Evolutionary conservation across 2,113 vertebrate species (phyloP).

Genomic region (Heloderma charlesbogerti): DNA sequence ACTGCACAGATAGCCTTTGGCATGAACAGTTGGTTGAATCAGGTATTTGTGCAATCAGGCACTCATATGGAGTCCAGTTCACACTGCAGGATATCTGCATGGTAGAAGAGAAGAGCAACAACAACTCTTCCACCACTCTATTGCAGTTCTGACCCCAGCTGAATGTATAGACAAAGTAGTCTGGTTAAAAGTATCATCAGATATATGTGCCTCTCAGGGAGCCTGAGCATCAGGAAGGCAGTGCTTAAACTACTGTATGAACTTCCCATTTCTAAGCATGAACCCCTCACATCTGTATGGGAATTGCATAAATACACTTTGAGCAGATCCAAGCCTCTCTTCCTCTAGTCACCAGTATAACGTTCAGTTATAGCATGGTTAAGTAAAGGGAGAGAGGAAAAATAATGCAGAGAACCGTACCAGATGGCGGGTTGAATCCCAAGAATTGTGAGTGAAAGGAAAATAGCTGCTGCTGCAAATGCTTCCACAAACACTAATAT

Average conservation of each 20-base stretch:
- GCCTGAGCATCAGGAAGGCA: background rate
- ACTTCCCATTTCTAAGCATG: background rate
- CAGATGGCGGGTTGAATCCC: background rate
- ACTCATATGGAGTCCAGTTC: background rate
- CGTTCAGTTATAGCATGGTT: background rate
- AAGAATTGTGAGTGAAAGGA: background rate
- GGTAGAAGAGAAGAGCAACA: background rate
- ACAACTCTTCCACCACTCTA: background rate
- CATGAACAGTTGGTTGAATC: background rate
- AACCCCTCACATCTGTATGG: background rate
- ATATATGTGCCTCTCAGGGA: background rate
- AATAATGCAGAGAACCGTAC: background rate
- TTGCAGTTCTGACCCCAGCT: background rate
- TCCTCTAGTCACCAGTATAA: background rate
- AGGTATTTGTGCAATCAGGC: background rate
- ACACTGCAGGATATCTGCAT: background rate
- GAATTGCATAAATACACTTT: background rate
- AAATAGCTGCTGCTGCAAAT: background rate
- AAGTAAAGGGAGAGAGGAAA: background rate
- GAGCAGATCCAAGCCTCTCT: background rate
- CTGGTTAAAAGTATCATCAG: background rate
- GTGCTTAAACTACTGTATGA: background rate
- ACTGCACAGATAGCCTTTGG: background rate
- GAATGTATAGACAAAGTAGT: background rate
- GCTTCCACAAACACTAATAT: background rate